Evolutionary conservation across 1,140 invertebrate species (phyloP), one percentile per base, ranked within the genome.

Genomic region (Drosophila funebris): DNA sequence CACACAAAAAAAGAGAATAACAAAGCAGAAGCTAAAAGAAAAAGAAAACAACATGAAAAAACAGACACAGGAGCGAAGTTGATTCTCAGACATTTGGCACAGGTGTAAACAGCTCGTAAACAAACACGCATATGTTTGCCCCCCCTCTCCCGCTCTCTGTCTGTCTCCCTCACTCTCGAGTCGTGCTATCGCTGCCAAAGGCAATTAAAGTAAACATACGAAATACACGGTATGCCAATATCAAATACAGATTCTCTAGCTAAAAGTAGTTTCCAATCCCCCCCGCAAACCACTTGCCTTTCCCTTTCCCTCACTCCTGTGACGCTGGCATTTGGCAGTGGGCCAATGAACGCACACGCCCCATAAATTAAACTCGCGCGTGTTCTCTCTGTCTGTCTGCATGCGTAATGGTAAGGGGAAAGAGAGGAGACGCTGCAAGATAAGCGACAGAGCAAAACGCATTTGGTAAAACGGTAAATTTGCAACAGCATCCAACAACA

Each of bases 361-460:
- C 66, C 78, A 79, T 87, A 87, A 87, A 87, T 87, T 88, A 89
- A 83, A 83, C 63, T 88, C 73, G 78, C 73, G 76, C 78, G 78
- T 79, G 73, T 85, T 67, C 64, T 67, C 64, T 72, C 22, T 9
- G 54, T 53, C 48, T 44, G 33, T 33, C 48, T 33, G 57, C 33
- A 31, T 11, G 9, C 4, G 53, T 1, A 39, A 16, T 20, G 31
- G 14, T 20, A 39, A 1, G 3, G 11, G 16, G 18, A 7, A 9
- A 39, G 24, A 9, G 22, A 14, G 48, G 46, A 39, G 14, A 4
- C 1, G 4, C 8, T 27, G 29, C 13, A 31, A 74, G 37, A 78
- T 68, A 87, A 81, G 77, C 76, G 73, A 69, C 71, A 69, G 57
- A 48, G 63, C 62, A 67, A 58, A 67, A 67, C 62, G 53, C 58